phyloP scores from a whole-genome alignment of 2,797 vertebrate genomes.

The Lepilemur ruficaudatus region DNA sequence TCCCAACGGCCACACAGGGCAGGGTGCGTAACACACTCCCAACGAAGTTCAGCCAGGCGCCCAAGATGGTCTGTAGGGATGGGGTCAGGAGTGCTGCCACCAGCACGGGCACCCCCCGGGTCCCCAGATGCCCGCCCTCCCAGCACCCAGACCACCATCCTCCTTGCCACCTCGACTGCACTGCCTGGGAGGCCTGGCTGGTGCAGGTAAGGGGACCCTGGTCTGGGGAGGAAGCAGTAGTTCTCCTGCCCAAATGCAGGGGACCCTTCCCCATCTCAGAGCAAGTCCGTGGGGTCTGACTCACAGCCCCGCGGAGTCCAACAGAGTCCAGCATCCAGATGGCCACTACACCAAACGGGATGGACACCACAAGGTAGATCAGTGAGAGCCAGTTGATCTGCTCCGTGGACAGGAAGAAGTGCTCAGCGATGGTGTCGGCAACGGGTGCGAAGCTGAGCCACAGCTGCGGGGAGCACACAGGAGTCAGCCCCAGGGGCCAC shows the following conservation, averaged over 20 bases:
- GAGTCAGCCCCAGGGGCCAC: background rate
- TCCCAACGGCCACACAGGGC: constrained; percentile 57
- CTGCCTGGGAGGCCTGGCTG: background rate
- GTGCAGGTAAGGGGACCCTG: background rate
- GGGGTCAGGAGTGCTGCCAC: background rate
- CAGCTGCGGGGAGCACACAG: background rate
- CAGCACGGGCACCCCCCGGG: background rate
- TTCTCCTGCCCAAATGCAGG: background rate
- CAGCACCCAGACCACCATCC: background rate
- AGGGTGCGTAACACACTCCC: constrained; percentile 88
- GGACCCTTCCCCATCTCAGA: background rate
- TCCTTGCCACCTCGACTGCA: background rate
- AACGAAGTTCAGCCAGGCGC: constrained; percentile 92
- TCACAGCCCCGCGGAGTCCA: constrained; percentile 91
- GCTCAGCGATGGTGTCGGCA: constrained; percentile 87
- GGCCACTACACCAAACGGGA: constrained; percentile 90
- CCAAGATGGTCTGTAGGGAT: constrained; percentile 88
- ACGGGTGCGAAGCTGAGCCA: constrained; percentile 80
- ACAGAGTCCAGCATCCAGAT: constrained; percentile 94
- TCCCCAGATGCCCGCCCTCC: background rate
- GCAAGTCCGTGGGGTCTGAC: background rate
- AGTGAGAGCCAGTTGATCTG: constrained; percentile 92
- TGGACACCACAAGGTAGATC: constrained; percentile 91
- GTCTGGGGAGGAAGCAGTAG: background rate
- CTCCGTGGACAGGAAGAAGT: constrained; percentile 84